Base-by-base conservation (phyloP, 2,888 invertebrate genomes). In the Sturmia bella region DNA sequence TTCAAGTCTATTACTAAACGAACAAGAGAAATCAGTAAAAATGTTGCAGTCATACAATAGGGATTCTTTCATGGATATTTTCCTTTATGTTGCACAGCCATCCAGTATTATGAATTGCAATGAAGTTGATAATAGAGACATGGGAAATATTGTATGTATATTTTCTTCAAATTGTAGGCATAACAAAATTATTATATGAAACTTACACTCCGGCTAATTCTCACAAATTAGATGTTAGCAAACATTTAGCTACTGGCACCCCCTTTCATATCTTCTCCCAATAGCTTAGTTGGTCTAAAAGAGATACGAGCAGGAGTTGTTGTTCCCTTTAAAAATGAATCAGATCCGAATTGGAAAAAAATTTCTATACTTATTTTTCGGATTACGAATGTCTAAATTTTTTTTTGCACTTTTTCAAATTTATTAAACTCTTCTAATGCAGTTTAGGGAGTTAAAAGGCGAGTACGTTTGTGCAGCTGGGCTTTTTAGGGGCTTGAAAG, bases 101-200 rank as follows among this genome's bases (percentile, higher is more conserved):
- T 12, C 57, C 77, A 64, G 43, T 50, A 43, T 59, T 72, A 78
- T 78, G 27, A 73, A 59, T 78, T 66, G 52, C 59, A 78, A 66
- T 78, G 78, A 59, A 59, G 78, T 52, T 78, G 50, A 56, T 54
- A 50, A 50, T 50, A 50, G 37, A 43, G 52, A 66, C 21, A 73
- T 64, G 57, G 59, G n/a, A 72, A 66, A 57, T n/a, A 64, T 64
- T 77, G 70, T 50, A 32, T 32, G 19, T 21, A 37, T 37, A 32
- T 56, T 54, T 66, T 24, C 37, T 13, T 43, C 6, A 32, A 68
- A 9, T 54, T 12, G 24, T 27, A 59, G 59, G 59, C 66, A 52
- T 59, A 19, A 37, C 7, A 59, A 59, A 61, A 59, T 73, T 68
- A 59, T 73, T 45, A 54, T 24, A 52, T 59, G 72, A 66, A 50